Percentiles rank a stretch among this genome's conserved stretches.
phyloP scores from a whole-genome alignment of 2,113 vertebrate species.

The Manacus vitellinus region DNA sequence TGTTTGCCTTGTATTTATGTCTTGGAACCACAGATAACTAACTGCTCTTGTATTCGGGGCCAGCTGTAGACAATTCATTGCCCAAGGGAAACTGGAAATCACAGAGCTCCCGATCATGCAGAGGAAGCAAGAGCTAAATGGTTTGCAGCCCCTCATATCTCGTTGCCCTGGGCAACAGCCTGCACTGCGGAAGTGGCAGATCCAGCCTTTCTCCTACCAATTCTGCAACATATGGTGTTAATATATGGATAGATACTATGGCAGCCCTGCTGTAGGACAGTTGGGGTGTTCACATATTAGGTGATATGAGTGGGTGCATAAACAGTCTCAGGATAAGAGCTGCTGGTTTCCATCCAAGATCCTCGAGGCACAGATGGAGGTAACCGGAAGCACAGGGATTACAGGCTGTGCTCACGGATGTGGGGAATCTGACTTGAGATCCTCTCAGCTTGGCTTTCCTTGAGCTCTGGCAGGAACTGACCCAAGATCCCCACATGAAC shows the following conservation, averaged over 20 bases:
- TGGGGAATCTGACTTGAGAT: not conserved
- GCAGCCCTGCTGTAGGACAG: not conserved
- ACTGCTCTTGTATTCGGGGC: not conserved
- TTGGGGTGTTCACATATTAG: not conserved
- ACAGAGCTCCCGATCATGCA: not conserved
- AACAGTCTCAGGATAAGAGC: not conserved
- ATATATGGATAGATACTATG: not conserved
- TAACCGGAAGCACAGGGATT: not conserved
- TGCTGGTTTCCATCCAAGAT: not conserved
- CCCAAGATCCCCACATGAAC: not conserved
- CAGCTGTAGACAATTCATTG: constrained; percentile 31
- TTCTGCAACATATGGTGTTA: not conserved
- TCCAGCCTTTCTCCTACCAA: not conserved
- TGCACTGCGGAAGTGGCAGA: not conserved
- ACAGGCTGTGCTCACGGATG: not conserved
- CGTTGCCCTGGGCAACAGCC: constrained; percentile 51
- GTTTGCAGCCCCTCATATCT: constrained; percentile 11
- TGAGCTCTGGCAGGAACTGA: not conserved
- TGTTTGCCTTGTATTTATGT: constrained; percentile 23
- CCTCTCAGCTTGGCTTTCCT: not conserved
- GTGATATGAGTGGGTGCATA: not conserved
- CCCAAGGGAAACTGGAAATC: constrained; percentile 33
- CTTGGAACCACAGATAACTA: constrained; percentile 22
- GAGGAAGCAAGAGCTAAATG: constrained; percentile 11
- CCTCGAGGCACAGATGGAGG: not conserved